Conservation (phyloP, 1,140 invertebrate species). For the Brachionus koreanus region DNA sequence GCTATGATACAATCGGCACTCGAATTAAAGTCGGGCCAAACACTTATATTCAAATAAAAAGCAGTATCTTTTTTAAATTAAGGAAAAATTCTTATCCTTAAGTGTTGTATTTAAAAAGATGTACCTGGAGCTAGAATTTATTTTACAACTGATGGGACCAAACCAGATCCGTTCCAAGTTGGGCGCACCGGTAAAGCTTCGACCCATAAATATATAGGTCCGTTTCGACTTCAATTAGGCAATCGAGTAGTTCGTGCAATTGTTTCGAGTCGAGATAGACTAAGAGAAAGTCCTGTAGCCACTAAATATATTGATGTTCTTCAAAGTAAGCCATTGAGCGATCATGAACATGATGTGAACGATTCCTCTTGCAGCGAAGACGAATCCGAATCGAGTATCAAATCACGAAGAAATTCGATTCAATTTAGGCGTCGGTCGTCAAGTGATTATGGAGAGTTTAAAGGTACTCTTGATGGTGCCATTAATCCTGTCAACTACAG, state of each 20-base stretch:
- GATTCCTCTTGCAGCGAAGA: conserved; percentile 39
- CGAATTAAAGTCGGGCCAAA: conserved; percentile 52
- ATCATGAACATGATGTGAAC: conserved; percentile 30
- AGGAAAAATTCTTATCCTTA: neutral
- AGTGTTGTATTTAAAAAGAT: conserved; percentile 49
- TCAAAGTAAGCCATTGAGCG: neutral
- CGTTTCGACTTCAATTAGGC: conserved; percentile 56
- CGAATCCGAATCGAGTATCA: neutral
- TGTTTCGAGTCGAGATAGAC: conserved; percentile 49
- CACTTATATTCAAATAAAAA: conserved; percentile 52
- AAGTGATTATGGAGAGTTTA: neutral
- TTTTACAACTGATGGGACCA: conserved; percentile 58
- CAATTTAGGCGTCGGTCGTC: neutral
- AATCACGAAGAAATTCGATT: neutral
- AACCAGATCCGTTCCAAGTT: conserved; percentile 55
- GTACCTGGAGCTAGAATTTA: conserved; percentile 54
- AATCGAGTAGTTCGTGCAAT: conserved; percentile 56
- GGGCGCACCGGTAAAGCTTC: conserved; percentile 53
- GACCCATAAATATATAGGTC: conserved; percentile 57
- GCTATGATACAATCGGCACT: conserved; percentile 48
- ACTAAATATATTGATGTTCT: conserved; percentile 55
- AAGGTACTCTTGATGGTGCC: conserved; percentile 50
- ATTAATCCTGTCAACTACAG: conserved; percentile 58
- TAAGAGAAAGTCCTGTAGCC: conserved; percentile 56
- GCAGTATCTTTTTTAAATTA: neutral